Evolutionary conservation across 1,140 invertebrate species (phyloP).

Genomic region (Acarapis woodi): DNA sequence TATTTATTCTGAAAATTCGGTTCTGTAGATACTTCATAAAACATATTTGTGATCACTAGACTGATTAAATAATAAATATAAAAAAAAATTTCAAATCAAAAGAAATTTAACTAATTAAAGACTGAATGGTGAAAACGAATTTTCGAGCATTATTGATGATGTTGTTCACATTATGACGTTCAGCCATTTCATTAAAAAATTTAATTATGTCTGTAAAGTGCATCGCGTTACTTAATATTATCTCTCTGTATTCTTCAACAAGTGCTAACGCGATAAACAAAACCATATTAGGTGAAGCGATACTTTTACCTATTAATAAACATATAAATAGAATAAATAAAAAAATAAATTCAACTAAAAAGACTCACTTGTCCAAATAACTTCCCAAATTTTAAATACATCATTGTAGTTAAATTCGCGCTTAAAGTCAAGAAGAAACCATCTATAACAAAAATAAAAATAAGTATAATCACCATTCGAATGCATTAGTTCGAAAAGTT

Average conservation of each 20-base stretch:
- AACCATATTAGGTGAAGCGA: slow-evolving; percentile 60
- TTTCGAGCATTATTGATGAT: slow-evolving; percentile 51
- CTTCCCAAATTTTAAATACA: slow-evolving; percentile 73
- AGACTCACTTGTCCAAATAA: slow-evolving; percentile 91
- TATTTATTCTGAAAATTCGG: not conserved
- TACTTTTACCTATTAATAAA: slow-evolving; percentile 49
- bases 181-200: slow-evolving; percentile 93
- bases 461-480: slow-evolving; percentile 80
- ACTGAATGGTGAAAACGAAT: slow-evolving; percentile 54
- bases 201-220: slow-evolving; percentile 93
- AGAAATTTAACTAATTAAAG: slow-evolving; percentile 57
- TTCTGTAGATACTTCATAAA: not conserved
- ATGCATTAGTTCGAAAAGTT: slow-evolving; percentile 78
- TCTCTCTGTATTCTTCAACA: slow-evolving; percentile 67
- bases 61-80: slow-evolving; percentile 8
- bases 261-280: slow-evolving; percentile 70
- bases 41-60: not conserved
- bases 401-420: slow-evolving; percentile 62
- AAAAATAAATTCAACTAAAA: too few species aligned
- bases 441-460: slow-evolving; percentile 89
- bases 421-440: slow-evolving; percentile 52
- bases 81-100: slow-evolving; percentile 6
- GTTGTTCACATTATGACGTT: slow-evolving; percentile 50
- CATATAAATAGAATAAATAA: too few species aligned
- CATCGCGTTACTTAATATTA: slow-evolving; percentile 78